phyloP scores from a whole-genome alignment of 1,140 invertebrate genomes.

The Calosoma granatense region DNA sequence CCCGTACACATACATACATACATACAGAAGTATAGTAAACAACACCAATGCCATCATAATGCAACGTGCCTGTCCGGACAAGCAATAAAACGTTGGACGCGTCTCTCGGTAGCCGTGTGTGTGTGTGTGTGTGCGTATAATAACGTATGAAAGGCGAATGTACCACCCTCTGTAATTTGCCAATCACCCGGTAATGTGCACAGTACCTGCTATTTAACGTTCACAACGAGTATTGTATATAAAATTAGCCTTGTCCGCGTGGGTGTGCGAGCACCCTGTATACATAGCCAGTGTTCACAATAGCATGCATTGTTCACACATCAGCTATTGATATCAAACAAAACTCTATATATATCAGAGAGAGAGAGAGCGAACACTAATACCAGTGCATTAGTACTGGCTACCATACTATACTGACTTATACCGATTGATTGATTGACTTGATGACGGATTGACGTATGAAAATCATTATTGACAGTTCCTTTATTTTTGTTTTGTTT shows the following conservation, averaged over 20 bases:
- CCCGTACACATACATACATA: background rate
- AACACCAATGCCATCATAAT: no score
- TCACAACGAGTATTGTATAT: background rate
- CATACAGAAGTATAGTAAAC: background rate
- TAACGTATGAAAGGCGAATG: background rate
- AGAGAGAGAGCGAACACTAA: background rate
- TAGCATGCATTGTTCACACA: background rate
- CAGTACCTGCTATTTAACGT: slow-evolving; percentile 8
- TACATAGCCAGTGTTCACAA: slow-evolving; percentile 1
- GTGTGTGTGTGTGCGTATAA: background rate
- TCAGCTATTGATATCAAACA: background rate
- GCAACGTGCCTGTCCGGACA: no score
- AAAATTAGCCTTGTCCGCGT: slow-evolving; percentile 7
- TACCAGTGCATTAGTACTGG: no score
- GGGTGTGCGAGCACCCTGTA: background rate
- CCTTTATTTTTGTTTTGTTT: no score
- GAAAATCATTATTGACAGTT: background rate
- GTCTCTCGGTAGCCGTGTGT: background rate
- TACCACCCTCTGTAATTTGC: background rate
- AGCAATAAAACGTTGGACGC: background rate
- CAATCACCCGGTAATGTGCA: slow-evolving; percentile 4
- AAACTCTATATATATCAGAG: background rate
- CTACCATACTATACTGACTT: no score
- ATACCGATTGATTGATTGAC: background rate
- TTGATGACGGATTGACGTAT: no score